Conservation (phyloP, 2,797 vertebrate species). For the Lepus oiostolus region DNA sequence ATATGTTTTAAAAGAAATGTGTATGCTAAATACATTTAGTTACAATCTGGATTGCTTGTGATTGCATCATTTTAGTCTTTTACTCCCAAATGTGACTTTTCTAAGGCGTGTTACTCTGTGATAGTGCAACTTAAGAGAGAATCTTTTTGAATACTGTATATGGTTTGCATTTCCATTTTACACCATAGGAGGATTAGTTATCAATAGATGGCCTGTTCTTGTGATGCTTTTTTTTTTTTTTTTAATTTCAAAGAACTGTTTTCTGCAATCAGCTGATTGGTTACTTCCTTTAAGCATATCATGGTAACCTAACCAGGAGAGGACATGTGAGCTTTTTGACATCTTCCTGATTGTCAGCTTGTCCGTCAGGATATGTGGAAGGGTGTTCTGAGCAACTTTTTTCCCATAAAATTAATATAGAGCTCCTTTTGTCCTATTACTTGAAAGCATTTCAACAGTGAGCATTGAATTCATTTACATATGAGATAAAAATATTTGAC, state of each 20-base stretch:
- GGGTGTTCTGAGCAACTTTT: constrained; percentile 30
- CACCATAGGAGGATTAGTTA: not conserved
- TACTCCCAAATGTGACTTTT: constrained; percentile 3
- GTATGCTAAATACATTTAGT: not conserved
- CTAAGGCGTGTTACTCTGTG: not conserved
- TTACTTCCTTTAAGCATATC: not conserved
- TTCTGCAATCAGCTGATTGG: constrained; percentile 41
- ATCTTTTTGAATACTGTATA: not conserved
- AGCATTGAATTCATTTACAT: constrained; percentile 29
- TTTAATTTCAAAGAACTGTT: constrained; percentile 49
- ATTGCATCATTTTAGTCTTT: constrained; percentile 64
- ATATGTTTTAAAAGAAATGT: constrained; percentile 34
- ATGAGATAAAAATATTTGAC: constrained; percentile 46
- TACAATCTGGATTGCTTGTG: constrained; percentile 15
- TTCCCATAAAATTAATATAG: constrained; percentile 56
- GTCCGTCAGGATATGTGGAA: constrained; percentile 13
- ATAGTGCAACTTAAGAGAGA: constrained; percentile 30
- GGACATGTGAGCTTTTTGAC: not conserved
- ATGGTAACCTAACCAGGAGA: constrained; percentile 30
- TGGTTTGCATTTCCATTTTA: constrained; percentile 22
- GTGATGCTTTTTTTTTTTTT: not conserved
- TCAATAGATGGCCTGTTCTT: not conserved
- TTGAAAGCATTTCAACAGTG: constrained; percentile 54
- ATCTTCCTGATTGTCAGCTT: constrained; percentile 10
- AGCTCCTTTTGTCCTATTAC: constrained; percentile 38